Evolutionary conservation across 1,140 invertebrate genomes (phyloP).

Genomic region (Listronotus bonariensis): DNA sequence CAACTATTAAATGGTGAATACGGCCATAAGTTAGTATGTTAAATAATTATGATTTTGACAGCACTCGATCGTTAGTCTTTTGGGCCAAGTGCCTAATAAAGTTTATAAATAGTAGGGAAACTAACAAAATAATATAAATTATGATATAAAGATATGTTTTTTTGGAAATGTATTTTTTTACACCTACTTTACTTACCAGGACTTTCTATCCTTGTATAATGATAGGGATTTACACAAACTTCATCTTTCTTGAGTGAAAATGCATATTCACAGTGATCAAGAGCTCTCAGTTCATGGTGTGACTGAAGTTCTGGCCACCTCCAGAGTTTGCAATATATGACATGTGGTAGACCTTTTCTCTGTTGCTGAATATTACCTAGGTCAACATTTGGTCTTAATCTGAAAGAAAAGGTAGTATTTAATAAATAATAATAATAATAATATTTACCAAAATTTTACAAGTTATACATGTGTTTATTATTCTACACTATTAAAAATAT

Average conservation of each 20-base stretch:
- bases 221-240: conserved; percentile 96
- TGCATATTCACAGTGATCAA: conserved; percentile 90
- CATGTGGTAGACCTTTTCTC: conserved; percentile 93
- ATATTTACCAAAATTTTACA: no score
- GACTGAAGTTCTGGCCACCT: conserved; percentile 94
- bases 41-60: no score
- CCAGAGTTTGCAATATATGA: conserved; percentile 95
- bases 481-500: no score
- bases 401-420: conserved; percentile 49
- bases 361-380: conserved; percentile 67
- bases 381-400: conserved; percentile 63
- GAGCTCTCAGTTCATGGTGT: conserved; percentile 91
- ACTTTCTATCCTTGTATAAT: conserved; percentile 89
- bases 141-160: no score
- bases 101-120: no score
- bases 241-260: conserved; percentile 90
- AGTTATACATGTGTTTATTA: no score
- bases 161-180: not conserved
- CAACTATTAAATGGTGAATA: no score
- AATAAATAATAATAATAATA: no score
- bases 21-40: no score
- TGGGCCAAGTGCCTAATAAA: no score
- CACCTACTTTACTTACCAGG: conserved; percentile 73
- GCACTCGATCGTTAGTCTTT: no score
- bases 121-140: no score